These are phyloP conservation scores for Prenolepis imparis DNA, from an alignment of 2,888 invertebrate species.

Conservation along the genomic window DNA sequence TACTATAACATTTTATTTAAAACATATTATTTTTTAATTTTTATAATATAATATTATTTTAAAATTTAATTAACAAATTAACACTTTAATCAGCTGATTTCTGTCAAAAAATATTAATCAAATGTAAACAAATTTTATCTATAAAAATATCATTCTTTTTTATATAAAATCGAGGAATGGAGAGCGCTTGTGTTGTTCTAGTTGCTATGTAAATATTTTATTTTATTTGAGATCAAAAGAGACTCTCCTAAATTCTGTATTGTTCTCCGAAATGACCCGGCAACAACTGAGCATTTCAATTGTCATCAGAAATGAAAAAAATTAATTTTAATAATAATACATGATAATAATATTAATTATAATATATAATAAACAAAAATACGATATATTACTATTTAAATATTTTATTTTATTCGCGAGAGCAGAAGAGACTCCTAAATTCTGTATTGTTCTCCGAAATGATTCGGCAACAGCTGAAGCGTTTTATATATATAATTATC, in stretches of 20 bases:
- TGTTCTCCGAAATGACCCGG: background rate
- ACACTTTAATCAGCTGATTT: too few relatives aligned
- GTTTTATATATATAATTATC: conserved; percentile 14
- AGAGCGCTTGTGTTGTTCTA: too few relatives aligned
- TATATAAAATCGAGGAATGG: too few relatives aligned
- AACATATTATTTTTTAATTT: too few relatives aligned
- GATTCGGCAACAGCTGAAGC: conserved; percentile 2
- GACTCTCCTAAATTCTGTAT: background rate
- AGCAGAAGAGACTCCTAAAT: background rate
- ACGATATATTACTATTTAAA: background rate
- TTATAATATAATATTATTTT: too few relatives aligned
- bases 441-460: background rate
- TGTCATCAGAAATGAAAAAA: background rate
- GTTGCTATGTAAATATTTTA: background rate
- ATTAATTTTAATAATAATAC: background rate
- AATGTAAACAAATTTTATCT: too few relatives aligned
- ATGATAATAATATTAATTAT: background rate
- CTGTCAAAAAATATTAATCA: too few relatives aligned
- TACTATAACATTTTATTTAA: too few relatives aligned
- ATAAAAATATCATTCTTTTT: too few relatives aligned
- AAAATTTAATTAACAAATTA: too few relatives aligned
- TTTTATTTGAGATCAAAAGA: background rate
- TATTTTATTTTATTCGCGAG: background rate
- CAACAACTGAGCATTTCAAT: conserved; percentile 37
- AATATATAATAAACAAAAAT: background rate